Conservation (phyloP, 1,140 invertebrate species). For the Drosophila sproati region DNA sequence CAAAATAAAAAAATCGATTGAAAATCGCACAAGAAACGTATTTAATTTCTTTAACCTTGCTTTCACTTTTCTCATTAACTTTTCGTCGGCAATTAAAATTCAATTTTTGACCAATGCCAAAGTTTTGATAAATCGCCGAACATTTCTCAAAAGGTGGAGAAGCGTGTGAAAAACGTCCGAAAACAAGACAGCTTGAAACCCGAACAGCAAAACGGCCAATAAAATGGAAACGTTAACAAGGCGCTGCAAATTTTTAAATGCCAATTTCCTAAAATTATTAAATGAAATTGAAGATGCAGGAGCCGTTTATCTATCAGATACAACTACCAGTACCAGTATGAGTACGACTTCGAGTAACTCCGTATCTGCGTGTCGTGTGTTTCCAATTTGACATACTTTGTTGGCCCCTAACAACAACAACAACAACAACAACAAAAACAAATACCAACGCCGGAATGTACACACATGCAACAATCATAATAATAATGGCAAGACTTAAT, state of each 20-base stretch:
- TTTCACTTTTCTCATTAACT: constrained; percentile 83
- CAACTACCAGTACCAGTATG: not conserved
- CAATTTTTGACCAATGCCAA: constrained; percentile 67
- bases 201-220: constrained; percentile 36
- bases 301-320: constrained; percentile 63
- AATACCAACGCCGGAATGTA: constrained; percentile 14
- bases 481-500: constrained; percentile 79
- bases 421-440: not conserved
- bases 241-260: constrained; percentile 76
- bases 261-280: constrained; percentile 83
- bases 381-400: constrained; percentile 81
- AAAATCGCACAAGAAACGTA: constrained; percentile 65
- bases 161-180: constrained; percentile 74
- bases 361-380: constrained; percentile 71
- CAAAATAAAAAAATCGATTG: constrained; percentile 57
- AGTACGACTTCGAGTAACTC: constrained; percentile 2
- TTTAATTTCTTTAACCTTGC: constrained; percentile 82
- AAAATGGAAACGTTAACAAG: constrained; percentile 68
- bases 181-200: constrained; percentile 8
- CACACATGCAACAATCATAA: constrained; percentile 69
- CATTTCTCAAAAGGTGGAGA: constrained; percentile 63
- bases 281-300: constrained; percentile 78
- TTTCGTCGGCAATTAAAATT: constrained; percentile 82
- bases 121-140: constrained; percentile 68
- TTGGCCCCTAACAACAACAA: constrained; percentile 39